Base-by-base conservation (phyloP, 2,888 invertebrate species). In the Lycophotia porphyrea region DNA sequence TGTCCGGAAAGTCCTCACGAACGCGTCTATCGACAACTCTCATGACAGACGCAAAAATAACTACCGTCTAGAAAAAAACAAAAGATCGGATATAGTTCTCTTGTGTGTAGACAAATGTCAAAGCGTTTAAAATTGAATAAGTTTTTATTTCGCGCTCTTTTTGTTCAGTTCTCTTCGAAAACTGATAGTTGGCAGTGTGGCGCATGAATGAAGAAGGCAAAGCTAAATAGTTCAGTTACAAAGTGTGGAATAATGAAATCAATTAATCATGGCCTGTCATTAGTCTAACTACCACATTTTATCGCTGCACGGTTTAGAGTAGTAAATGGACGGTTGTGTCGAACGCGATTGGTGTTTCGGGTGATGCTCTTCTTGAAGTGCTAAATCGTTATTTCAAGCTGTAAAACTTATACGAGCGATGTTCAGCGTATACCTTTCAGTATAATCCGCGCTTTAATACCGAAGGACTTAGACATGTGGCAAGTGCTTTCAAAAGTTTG, bases 81-180 rank as follows among this genome's bases (percentile, higher is more conserved):
- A 92, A 92, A 91, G 87, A 92, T 92, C 92, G 91, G 92, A 93
- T 92, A 94, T 92, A 92, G 91, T 92, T 89, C 84, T 88, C 90
- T 90, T 89, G 89, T 86, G 89, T 90, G 92, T 89, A 89, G 92
- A 92, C 92, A 92, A 92, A 90, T 92, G 92, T 91, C 91, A 90
- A 89, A 88, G 79, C 88, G 86, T 89, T 92, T 91, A 89, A 92
- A 92, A 92, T 90, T 89, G 91, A 89, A 90, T 88, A 82, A 82
- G 80, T 84, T 82, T 81, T 81, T 87, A 82, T 88, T 88, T 83
- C 78, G 64, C 77, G 81, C 74, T 88, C 87, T 90, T 88, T 83
- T 83, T 82, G 84, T 88, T 76, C 76, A 74, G 78, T 74, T 71
- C 74, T 78, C 67, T 79, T 69, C 49, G 47, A 44, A 58, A 47